Conservation (phyloP, 2,797 vertebrate genomes). For the Melopsittacus undulatus region DNA sequence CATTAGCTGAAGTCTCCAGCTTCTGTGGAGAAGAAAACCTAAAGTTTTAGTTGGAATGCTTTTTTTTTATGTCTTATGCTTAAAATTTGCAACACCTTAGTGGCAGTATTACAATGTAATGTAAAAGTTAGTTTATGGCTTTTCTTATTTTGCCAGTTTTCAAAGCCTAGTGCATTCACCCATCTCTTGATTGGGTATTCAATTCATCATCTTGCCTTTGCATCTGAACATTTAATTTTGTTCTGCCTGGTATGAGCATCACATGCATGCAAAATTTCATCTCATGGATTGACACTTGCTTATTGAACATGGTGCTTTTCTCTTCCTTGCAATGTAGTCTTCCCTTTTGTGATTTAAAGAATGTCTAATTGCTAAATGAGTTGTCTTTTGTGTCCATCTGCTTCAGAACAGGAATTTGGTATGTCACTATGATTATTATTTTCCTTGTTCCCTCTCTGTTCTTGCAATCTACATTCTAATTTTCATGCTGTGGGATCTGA, state of each 20-base stretch:
- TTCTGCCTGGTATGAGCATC: not conserved
- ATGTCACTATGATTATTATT: not conserved
- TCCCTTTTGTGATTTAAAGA: slow-evolving; percentile 15
- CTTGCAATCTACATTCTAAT: not conserved
- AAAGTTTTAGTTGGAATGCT: not conserved
- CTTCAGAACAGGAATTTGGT: not conserved
- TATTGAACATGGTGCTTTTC: not conserved
- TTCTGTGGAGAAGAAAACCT: not conserved
- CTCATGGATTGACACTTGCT: not conserved
- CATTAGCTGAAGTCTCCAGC: not conserved
- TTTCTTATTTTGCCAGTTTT: not conserved
- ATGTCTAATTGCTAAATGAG: not conserved
- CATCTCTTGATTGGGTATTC: not conserved
- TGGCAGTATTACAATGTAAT: not conserved
- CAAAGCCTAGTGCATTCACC: not conserved
- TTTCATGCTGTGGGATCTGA: not conserved
- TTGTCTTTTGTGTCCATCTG: not conserved
- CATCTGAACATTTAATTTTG: not conserved
- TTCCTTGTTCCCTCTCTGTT: not conserved
- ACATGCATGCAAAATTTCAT: not conserved
- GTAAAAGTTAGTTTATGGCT: not conserved
- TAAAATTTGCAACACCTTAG: not conserved
- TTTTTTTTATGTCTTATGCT: not conserved
- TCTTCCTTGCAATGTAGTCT: not conserved
- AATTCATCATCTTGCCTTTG: not conserved